Evolutionary conservation across 2,888 invertebrate genomes (phyloP), one percentile per base, ranked within the genome.

Genomic region (Lithophane ornitopus): DNA sequence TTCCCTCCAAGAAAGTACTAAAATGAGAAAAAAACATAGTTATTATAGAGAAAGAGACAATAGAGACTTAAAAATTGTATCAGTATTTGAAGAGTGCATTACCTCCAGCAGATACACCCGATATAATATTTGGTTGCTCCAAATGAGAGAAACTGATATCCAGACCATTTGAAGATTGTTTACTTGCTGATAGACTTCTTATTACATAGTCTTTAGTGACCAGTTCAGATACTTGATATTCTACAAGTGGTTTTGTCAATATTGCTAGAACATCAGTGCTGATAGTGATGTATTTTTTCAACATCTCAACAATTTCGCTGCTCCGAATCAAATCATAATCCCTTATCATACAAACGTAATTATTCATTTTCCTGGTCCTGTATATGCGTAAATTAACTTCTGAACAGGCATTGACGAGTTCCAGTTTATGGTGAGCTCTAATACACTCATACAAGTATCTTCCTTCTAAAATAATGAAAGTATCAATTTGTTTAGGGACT

Each of bases 61-160:
- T 11, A 52, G 4, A 19, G 11, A 58, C 34, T 56, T 16, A 6
- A 59, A 62, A 41, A 49, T 41, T 28, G 3, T 49, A 63, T 34
- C 8, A 59, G 2, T 59, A 66, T 7, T 41, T 28, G 39, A 52
- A 44, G 34, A 44, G 44, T 59, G 54, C 46, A 34, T 89, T 94
- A 96, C 97, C 96, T 94, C 97, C 97, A 65, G 96, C 97, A 67
- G 94, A 89, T 41, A 96, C 91, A 56, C 97, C 97, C 77, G 95
- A 94, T 81, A 97, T 90, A 59, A 97, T 95, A 88, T 97, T 97
- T 41, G 97, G 97, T 86, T 96, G 96, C 85, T 97, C 96, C 72
- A 97, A 88, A 84, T 90, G 93, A n/a, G 91, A 89, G 85, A 91
- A 94, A 44, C 86, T 81, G 22, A 90, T 84, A 54, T 88, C 85